A percentile compares a stretch with the other conserved stretches of the same genome.
phyloP scores from a whole-genome alignment of 92 coral and sea anemone species.

The Palythoa grandis region DNA sequence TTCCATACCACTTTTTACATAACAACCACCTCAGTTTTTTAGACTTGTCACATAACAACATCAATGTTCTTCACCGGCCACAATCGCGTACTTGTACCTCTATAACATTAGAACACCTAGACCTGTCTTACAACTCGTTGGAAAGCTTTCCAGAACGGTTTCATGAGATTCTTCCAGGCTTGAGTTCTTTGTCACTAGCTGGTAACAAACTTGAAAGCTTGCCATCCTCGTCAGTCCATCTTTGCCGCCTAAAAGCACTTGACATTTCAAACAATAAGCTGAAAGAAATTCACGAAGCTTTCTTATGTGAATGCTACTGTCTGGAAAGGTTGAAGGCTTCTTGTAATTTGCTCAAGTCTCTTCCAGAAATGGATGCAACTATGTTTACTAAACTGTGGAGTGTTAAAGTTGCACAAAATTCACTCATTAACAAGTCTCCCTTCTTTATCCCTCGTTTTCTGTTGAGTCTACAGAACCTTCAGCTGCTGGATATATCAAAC shows the following conservation, averaged over 20 bases:
- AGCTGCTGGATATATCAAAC: constrained; percentile 75
- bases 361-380: constrained; percentile 78
- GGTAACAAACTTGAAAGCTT: constrained; percentile 69
- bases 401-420: constrained; percentile 80
- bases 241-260: constrained; percentile 68
- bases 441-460: constrained; percentile 83
- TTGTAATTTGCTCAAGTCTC: constrained; percentile 61
- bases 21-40: constrained; percentile 56
- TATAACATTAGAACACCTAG: constrained; percentile 67
- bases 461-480: constrained; percentile 75
- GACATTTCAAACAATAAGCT: constrained; percentile 84
- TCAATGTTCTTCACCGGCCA: constrained; percentile 45
- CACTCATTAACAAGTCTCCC: constrained; percentile 64
- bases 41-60: constrained; percentile 78
- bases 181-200: constrained; percentile 67
- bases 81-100: constrained; percentile 28
- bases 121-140: constrained; percentile 74
- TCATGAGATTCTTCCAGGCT: constrained; percentile 66
- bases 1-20: constrained; percentile 72
- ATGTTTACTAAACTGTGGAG: constrained; percentile 66
- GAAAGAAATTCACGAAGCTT: constrained; percentile 66
- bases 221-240: constrained; percentile 59
- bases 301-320: constrained; percentile 59
- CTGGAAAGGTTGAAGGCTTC: constrained; percentile 82
- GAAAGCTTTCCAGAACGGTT: constrained; percentile 81